phyloP scores from a whole-genome alignment of 2,797 vertebrate species.

The Molossus molossus region DNA sequence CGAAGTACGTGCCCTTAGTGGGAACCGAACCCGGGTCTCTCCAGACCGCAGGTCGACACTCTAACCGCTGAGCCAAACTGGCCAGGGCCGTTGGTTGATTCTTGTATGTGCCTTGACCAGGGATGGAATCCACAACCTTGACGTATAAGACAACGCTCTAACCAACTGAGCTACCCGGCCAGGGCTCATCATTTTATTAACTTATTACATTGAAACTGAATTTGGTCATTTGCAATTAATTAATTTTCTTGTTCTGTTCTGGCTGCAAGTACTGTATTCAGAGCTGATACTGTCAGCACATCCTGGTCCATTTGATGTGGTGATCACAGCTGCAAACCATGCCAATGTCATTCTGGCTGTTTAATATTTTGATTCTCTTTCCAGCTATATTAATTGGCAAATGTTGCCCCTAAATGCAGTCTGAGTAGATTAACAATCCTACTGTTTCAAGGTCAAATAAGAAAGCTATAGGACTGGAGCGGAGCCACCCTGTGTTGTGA shows the following conservation, averaged over 20 bases:
- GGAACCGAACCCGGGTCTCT: no score
- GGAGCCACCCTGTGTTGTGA: background rate
- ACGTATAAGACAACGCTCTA: no score
- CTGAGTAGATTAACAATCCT: background rate
- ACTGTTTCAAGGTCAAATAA: background rate
- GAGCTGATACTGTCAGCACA: background rate
- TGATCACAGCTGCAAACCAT: accelerated
- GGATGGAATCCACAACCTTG: no score
- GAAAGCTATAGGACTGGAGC: background rate
- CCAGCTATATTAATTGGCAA: background rate
- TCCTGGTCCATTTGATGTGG: background rate
- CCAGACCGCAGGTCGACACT: no score
- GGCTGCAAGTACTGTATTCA: no score
- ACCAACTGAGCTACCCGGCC: no score
- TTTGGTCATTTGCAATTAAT: background rate
- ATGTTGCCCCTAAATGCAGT: background rate
- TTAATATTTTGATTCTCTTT: background rate
- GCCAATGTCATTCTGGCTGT: no score
- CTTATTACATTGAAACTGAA: background rate
- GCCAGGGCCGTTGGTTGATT: no score
- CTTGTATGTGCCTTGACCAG: no score
- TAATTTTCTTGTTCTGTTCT: background rate
- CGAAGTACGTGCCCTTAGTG: no score
- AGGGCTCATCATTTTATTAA: background rate
- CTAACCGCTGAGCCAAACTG: no score